Percentiles rank a stretch among this genome's conserved stretches.
Evolutionary conservation across 2,888 invertebrate species (phyloP).

Genomic region (Synergus umbraculus): DNA sequence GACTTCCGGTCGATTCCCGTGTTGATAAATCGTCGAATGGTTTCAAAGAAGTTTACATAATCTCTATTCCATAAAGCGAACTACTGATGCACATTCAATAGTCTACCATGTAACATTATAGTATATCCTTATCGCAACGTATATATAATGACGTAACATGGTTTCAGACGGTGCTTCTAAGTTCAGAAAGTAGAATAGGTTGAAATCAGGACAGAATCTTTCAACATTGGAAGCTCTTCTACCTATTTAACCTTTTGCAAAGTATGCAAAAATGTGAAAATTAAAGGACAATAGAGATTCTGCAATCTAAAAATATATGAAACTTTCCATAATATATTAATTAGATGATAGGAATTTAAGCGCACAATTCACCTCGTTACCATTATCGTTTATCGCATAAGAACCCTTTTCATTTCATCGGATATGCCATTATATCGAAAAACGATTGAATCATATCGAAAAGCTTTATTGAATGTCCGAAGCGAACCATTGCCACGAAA

Average conservation of each 20-base stretch:
- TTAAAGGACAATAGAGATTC: not conserved
- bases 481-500: constrained; percentile 27
- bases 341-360: not conserved
- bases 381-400: not conserved
- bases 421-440: constrained; percentile 30
- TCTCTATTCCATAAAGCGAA: constrained; percentile 68
- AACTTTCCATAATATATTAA: not conserved
- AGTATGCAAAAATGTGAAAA: too few species aligned
- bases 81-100: constrained; percentile 54
- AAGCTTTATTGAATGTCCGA: constrained; percentile 45
- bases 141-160: not conserved
- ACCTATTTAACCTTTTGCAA: too few species aligned
- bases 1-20: constrained; percentile 39
- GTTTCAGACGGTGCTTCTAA: not conserved
- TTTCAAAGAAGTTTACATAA: constrained; percentile 62
- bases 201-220: not conserved
- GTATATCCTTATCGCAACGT: constrained; percentile 44
- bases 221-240: not conserved
- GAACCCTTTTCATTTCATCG: constrained; percentile 15
- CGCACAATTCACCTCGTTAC: not conserved
- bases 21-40: constrained; percentile 48
- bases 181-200: not conserved
- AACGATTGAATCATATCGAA: constrained; percentile 46
- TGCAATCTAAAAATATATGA: not conserved
- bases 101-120: constrained; percentile 57